Base-by-base conservation (phyloP, 2,113 vertebrate species). In the Axis porcinus region DNA sequence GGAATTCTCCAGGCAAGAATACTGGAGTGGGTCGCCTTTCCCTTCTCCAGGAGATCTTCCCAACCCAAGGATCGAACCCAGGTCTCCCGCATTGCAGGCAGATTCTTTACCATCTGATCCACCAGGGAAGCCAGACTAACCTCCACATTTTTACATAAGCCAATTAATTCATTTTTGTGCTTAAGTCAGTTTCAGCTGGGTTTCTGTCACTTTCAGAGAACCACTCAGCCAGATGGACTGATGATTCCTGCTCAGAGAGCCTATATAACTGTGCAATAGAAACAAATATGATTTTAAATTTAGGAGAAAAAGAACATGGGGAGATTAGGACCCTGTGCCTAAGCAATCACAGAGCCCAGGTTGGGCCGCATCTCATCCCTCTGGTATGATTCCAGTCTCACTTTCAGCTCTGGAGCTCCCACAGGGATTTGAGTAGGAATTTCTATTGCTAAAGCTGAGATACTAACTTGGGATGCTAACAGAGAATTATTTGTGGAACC, bases 151-250 rank as follows among this genome's bases (percentile, higher is more conserved):
- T 60, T 76, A 62, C 3, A 0, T 21, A 50, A 91, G 40, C 58
- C 76, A 86, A 36, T 28, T 36, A 85, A 67, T 81, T 89, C 60
- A 16, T 11, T 86, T 84, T 78, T 30, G 14, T 62, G 70, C 19
- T 60, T 25, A 40, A 23, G 7, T 85, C 78, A 52, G 17, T n/a
- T 82, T n/a, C 28, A 79, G 45, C 28, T 50, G 45, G 47, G 15
- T 50, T 79, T 47, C 76, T 33, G 76, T 94, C 84, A 55, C 21
- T 94, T 92, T 50, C n/a, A 86, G 28, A 47, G 23, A 58, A 81
- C 30, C 15, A 21, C 82, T 76, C 58, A 43, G 83, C 40, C 43
- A 89, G 33, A 28, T 54, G 11, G n/a, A 54, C 47, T n/a, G 9
- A 36, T 64, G n/a, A 19, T 60, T 89, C 33, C 89, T 5, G 2